A percentile compares a stretch with the other conserved stretches of the same genome.
Conservation (phyloP, 2,113 vertebrate genomes). For the Myrmophylax atrothorax region DNA sequence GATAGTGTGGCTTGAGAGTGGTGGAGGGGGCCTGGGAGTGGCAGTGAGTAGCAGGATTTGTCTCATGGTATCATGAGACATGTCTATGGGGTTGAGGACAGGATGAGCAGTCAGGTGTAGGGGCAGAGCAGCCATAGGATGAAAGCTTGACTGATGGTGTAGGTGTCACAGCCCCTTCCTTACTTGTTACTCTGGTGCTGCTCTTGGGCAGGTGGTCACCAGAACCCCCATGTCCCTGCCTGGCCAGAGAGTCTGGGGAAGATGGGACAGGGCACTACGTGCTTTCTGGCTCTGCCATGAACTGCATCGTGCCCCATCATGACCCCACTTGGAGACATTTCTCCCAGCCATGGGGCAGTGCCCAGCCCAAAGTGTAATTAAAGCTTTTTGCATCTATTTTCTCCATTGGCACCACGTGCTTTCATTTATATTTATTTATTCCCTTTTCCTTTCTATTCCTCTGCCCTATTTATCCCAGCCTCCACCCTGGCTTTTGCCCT, state of each 20-base stretch:
- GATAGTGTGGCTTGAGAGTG: background rate
- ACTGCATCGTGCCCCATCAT: background rate
- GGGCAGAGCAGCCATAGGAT: rapidly evolving
- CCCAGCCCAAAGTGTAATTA: background rate
- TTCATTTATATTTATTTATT: conserved; percentile 54
- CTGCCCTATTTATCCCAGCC: background rate
- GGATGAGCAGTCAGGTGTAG: background rate
- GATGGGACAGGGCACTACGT: rapidly evolving
- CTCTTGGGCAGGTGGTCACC: background rate
- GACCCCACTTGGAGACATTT: background rate
- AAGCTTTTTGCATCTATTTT: conserved; percentile 2
- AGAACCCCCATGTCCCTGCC: rapidly evolving
- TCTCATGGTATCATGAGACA: background rate
- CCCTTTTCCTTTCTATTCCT: background rate
- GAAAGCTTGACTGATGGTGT: background rate
- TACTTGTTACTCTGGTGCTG: background rate
- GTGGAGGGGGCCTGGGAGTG: background rate
- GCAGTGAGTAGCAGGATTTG: background rate
- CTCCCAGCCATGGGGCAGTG: background rate
- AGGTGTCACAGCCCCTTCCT: background rate
- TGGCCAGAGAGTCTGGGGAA: background rate
- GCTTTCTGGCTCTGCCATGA: background rate
- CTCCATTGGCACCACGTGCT: background rate
- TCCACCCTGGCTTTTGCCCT: background rate
- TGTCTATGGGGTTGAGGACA: background rate